Base-by-base conservation (phyloP, 1,140 invertebrate genomes). In the Dinoponera quadriceps region DNA sequence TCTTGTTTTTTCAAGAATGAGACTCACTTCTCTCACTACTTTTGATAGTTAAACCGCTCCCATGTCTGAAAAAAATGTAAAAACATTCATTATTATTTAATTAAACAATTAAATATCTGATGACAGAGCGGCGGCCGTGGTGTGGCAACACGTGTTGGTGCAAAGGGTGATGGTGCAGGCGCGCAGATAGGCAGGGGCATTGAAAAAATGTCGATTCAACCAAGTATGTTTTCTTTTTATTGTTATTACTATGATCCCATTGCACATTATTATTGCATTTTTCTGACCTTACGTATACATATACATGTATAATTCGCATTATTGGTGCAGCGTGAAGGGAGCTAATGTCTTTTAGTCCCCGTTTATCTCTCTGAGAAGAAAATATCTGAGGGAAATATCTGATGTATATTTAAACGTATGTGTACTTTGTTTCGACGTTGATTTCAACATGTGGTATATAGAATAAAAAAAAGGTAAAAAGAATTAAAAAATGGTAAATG, bases 41-140 rank as follows among this genome's bases (percentile, higher is more conserved):
- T n/a, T n/a, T n/a, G n/a, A n/a, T n/a, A n/a, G n/a, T n/a, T n/a
- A n/a, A n/a, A n/a, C n/a, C n/a, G n/a, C n/a, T n/a, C n/a, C n/a
- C n/a, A n/a, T n/a, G n/a, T n/a, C n/a, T n/a, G n/a, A n/a, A n/a
- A n/a, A n/a, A 20, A 72, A 11, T 72, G 4, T 63, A 62, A 44
- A 11, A 9, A 44, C 38, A 44, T 44, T n/a, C 59, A 33, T 0
- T 62, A 5, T 2, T 20, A 13, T 3, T 22, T 14, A 59, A 59
- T 4, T 27, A 57, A 14, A 27, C 2, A 25, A 65, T 82, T 18
- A 18, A 22, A 29, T 11, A 49, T 69, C 5, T 82, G 73, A 0
- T 80, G 2, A 48, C n/a, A 89, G 87, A 48, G 18, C 48, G 11
- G 49, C 63, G 68, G 38, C 25, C 78, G 78, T 9, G 84, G 62